phyloP scores from a whole-genome alignment of 2,888 invertebrate species.

The Hyles lineata region DNA sequence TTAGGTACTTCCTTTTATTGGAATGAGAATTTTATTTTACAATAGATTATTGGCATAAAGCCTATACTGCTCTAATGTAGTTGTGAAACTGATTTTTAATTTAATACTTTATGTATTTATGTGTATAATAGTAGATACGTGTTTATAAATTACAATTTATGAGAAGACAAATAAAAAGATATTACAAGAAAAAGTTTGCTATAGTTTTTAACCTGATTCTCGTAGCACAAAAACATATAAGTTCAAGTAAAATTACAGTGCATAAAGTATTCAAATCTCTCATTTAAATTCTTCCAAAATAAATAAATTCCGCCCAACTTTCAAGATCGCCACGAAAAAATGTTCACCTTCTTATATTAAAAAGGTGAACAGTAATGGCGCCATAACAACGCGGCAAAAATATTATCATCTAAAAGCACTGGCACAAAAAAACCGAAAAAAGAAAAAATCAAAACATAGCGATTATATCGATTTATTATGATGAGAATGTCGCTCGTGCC shows the following conservation, averaged over 20 bases:
- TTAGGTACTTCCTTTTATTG: too few species aligned
- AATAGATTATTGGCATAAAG: too few species aligned
- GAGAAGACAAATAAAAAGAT: too few species aligned
- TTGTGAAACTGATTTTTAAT: too few species aligned
- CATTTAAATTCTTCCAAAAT: neutral
- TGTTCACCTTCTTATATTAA: slow-evolving; percentile 14
- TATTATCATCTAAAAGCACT: neutral
- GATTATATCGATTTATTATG: slow-evolving; percentile 52
- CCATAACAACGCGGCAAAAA: neutral
- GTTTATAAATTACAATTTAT: too few species aligned
- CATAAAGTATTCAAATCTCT: neutral
- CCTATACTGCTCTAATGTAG: too few species aligned
- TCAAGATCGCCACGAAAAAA: neutral
- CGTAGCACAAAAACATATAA: neutral
- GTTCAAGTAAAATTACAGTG: neutral
- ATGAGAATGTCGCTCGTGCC: slow-evolving; percentile 58
- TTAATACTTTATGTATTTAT: too few species aligned
- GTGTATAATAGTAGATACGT: too few species aligned
- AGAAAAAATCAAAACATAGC: slow-evolving; percentile 44
- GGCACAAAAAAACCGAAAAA: slow-evolving; percentile 17
- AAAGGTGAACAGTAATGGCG: slow-evolving; percentile 6
- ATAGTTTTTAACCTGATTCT: neutral
- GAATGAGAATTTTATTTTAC: too few species aligned
- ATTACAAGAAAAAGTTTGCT: neutral
- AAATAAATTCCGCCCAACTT: neutral